A percentile compares a stretch with the other conserved stretches of the same genome.
Conservation (phyloP, 2,797 vertebrate species). For the Cryptoblepharus egeriae region DNA sequence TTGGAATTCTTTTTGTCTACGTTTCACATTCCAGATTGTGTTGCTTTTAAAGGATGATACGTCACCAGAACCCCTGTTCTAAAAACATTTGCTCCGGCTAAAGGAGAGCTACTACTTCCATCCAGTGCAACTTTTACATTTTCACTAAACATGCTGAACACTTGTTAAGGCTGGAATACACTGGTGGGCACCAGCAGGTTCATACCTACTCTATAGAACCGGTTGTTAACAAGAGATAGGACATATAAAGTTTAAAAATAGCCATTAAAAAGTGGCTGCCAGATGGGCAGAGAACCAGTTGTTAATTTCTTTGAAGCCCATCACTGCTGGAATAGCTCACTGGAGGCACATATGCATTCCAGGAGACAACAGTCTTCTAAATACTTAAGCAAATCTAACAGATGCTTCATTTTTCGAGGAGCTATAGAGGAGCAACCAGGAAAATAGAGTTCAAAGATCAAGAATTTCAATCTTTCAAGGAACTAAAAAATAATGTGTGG, state of each 20-base stretch:
- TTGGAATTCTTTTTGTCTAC: constrained; percentile 31
- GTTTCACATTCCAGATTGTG: constrained; percentile 1
- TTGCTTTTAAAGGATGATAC: not conserved
- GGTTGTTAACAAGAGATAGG: too few species aligned
- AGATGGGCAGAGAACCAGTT: too few species aligned
- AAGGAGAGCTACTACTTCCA: not conserved
- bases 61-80: not conserved
- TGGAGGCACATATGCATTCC: too few species aligned
- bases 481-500: too few species aligned
- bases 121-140: not conserved
- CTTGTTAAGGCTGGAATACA: not conserved
- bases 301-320: too few species aligned
- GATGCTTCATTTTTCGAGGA: not conserved
- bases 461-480: not conserved
- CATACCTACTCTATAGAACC: too few species aligned
- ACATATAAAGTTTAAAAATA: too few species aligned
- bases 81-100: not conserved
- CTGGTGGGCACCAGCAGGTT: too few species aligned
- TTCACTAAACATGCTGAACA: not conserved
- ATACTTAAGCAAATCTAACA: not conserved
- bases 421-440: not conserved
- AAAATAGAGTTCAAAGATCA: not conserved
- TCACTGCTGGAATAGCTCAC: too few species aligned
- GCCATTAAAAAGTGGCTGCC: too few species aligned
- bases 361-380: not conserved